Evolutionary conservation across 2,888 invertebrate species (phyloP).

Genomic region (Eristalis arbustorum): DNA sequence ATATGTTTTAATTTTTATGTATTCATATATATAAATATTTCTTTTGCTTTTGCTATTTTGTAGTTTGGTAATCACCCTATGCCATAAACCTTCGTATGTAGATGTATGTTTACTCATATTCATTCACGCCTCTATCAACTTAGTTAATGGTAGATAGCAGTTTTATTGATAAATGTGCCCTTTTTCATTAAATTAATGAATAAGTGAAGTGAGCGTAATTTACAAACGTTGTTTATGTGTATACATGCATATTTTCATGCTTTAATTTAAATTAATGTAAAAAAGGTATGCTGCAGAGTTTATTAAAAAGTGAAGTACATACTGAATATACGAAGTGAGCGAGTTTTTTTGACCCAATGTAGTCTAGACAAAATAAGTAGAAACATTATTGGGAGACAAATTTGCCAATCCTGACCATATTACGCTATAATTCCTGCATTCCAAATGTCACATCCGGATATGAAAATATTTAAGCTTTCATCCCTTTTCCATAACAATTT

Average conservation of each 20-base stretch:
- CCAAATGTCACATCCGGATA: slow-evolving; percentile 48
- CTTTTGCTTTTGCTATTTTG: too few species aligned
- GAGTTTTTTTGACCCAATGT: too few species aligned
- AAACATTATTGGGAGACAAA: not conserved
- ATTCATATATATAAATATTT: too few species aligned
- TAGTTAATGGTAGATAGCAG: not conserved
- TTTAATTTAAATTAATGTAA: too few species aligned
- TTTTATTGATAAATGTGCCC: not conserved
- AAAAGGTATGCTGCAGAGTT: too few species aligned
- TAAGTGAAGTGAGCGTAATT: too few species aligned
- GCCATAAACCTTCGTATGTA: not conserved
- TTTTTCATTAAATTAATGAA: not conserved
- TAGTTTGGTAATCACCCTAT: too few species aligned
- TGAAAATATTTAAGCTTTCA: slow-evolving; percentile 30
- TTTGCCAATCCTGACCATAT: slow-evolving; percentile 13
- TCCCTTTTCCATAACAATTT: slow-evolving; percentile 32
- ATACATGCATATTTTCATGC: too few species aligned
- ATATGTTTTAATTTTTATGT: too few species aligned
- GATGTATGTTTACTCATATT: not conserved
- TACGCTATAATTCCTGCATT: slow-evolving; percentile 19
- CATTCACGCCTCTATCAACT: not conserved
- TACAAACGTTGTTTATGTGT: too few species aligned
- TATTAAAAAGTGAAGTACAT: too few species aligned
- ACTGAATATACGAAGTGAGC: too few species aligned
- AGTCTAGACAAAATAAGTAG: not conserved